These are phyloP conservation scores for Diabrotica virgifera DNA, from an alignment of 1,140 invertebrate species.

Conservation along the genomic window DNA sequence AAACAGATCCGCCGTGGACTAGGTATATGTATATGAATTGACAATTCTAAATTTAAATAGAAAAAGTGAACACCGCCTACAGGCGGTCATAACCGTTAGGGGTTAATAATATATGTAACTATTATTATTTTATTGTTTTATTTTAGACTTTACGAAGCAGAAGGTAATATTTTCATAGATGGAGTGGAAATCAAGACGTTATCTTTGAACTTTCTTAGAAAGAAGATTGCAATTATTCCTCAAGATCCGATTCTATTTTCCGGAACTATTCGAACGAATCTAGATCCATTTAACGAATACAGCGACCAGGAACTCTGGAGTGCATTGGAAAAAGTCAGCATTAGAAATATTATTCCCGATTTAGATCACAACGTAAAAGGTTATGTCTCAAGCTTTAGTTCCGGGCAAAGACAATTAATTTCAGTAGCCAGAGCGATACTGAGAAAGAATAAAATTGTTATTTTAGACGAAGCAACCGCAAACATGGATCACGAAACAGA, in stretches of 20 bases:
- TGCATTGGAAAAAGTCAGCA: conserved; percentile 71
- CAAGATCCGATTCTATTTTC: conserved; percentile 86
- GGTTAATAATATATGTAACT: too few relatives aligned
- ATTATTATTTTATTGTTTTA: neutral
- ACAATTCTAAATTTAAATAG: too few relatives aligned
- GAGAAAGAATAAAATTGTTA: conserved; percentile 71
- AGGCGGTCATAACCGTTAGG: too few relatives aligned
- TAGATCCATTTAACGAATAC: conserved; percentile 78
- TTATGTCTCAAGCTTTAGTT: conserved; percentile 66
- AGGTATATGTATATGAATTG: too few relatives aligned
- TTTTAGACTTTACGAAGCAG: conserved; percentile 42
- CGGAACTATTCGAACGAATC: conserved; percentile 73
- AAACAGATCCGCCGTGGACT: too few relatives aligned
- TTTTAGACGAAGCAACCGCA: conserved; percentile 75
- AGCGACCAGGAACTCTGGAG: conserved; percentile 78
- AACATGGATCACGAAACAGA: conserved; percentile 70
- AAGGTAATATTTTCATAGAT: conserved; percentile 25
- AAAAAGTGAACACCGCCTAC: too few relatives aligned
- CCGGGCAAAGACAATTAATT: conserved; percentile 76
- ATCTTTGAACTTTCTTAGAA: conserved; percentile 66
- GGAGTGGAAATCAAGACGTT: conserved; percentile 54
- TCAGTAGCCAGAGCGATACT: conserved; percentile 76
- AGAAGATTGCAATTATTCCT: conserved; percentile 73
- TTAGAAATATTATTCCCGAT: conserved; percentile 57
- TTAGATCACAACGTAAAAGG: conserved; percentile 69